Conservation (phyloP, 2,113 vertebrate genomes). For the Acrocephalus arundinaceus region DNA sequence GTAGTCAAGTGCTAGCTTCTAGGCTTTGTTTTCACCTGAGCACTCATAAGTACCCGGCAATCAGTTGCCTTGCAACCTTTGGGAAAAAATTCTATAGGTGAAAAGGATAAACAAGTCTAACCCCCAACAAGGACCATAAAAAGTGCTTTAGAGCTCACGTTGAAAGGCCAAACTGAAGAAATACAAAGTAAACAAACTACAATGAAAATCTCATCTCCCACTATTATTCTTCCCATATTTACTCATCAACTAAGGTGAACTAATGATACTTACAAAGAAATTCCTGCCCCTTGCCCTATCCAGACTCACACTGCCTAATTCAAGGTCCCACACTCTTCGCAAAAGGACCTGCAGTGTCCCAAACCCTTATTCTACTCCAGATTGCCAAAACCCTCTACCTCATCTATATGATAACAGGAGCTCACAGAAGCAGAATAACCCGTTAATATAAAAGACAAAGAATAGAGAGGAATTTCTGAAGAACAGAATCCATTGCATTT, state of each 20-base stretch:
- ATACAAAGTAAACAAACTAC: not conserved
- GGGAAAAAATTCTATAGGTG: no score
- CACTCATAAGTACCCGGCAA: no score
- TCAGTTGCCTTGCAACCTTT: no score
- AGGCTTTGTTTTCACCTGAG: no score
- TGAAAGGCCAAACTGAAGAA: not conserved
- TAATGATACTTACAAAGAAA: not conserved
- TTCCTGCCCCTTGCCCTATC: not conserved
- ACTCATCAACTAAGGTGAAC: not conserved
- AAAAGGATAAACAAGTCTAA: no score
- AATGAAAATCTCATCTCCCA: not conserved
- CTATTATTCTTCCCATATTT: not conserved
- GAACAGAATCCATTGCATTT: not conserved
- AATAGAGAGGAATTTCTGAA: not conserved
- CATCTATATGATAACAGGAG: not conserved
- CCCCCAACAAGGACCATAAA: not conserved
- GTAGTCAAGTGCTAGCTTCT: no score
- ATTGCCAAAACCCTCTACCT: not conserved
- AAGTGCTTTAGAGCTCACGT: not conserved
- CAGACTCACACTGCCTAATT: not conserved
- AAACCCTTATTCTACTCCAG: not conserved
- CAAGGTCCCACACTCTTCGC: not conserved
- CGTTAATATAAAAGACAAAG: not conserved
- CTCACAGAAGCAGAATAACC: not conserved
- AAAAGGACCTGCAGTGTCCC: not conserved